phyloP scores from a whole-genome alignment of 2,113 vertebrate genomes.

The Aplodontia rufa region DNA sequence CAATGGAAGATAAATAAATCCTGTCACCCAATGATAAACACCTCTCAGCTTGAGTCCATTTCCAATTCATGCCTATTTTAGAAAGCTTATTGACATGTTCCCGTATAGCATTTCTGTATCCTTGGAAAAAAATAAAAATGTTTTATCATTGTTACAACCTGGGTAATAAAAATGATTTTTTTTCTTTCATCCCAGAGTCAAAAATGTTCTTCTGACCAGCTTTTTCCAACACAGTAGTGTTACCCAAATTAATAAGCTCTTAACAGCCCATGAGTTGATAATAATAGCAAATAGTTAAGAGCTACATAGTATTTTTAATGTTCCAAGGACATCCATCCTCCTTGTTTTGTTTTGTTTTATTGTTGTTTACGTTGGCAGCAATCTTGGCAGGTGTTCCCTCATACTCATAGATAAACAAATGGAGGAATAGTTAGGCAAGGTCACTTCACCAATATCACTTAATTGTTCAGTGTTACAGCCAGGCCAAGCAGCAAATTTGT shows the following conservation, averaged over 20 bases:
- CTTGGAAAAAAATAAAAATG: neutral
- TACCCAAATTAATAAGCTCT: neutral
- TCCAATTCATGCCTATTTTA: neutral
- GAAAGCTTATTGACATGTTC: neutral
- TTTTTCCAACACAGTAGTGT: neutral
- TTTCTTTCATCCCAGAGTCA: neutral
- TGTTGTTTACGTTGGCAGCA: neutral
- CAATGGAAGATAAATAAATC: neutral
- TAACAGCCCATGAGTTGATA: neutral
- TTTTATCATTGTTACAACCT: neutral
- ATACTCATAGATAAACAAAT: neutral
- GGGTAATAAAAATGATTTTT: neutral
- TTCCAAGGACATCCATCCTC: neutral
- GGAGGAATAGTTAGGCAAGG: neutral
- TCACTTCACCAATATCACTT: neutral
- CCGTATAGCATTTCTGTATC: neutral
- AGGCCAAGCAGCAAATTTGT: neutral
- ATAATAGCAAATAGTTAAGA: neutral
- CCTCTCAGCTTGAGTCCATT: neutral
- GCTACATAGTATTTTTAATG: neutral
- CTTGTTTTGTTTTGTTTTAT: neutral
- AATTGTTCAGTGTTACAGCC: neutral
- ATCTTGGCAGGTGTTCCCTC: neutral
- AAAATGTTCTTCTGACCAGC: neutral
- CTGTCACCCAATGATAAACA: neutral